These are phyloP conservation scores for Lasioglossum figueresi DNA, from an alignment of 2,888 invertebrate genomes.

Conservation along the genomic window DNA sequence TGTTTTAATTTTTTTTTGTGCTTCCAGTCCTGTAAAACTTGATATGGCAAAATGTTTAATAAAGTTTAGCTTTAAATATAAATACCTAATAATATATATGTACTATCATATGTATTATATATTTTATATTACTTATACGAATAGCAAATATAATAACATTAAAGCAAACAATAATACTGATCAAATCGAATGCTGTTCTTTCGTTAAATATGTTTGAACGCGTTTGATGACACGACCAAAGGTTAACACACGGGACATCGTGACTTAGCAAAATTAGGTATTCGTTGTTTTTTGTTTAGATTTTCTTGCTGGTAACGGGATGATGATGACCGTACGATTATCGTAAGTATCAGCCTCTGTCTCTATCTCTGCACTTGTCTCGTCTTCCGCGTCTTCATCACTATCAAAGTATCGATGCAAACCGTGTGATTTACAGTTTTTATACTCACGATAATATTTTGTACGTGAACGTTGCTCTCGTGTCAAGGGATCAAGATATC, in stretches of 20 bases:
- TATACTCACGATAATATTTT: conserved; percentile 47
- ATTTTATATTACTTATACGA: neutral
- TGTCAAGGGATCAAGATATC: neutral
- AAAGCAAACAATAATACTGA: neutral
- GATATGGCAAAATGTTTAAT: no score
- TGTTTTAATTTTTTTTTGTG: no score
- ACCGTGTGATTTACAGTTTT: conserved; percentile 64
- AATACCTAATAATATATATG: no score
- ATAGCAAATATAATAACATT: neutral
- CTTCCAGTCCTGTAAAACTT: no score
- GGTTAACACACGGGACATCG: conserved; percentile 56
- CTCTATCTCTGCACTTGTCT: conserved; percentile 43
- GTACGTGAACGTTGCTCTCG: conserved; percentile 22
- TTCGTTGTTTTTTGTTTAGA: conserved; percentile 70
- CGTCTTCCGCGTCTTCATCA: conserved; percentile 46
- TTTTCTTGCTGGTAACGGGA: conserved; percentile 72
- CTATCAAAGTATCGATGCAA: conserved; percentile 57
- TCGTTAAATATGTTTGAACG: conserved; percentile 9
- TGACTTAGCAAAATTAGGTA: conserved; percentile 69
- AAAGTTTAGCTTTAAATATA: no score
- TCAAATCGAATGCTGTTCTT: neutral
- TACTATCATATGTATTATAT: neutral
- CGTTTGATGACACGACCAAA: conserved; percentile 28
- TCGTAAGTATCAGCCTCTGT: conserved; percentile 63
- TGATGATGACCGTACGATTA: conserved; percentile 71